Percentiles rank a stretch among this genome's conserved stretches.
Conservation (phyloP, 2,797 vertebrate species). For the Peromyscus attwateri region DNA sequence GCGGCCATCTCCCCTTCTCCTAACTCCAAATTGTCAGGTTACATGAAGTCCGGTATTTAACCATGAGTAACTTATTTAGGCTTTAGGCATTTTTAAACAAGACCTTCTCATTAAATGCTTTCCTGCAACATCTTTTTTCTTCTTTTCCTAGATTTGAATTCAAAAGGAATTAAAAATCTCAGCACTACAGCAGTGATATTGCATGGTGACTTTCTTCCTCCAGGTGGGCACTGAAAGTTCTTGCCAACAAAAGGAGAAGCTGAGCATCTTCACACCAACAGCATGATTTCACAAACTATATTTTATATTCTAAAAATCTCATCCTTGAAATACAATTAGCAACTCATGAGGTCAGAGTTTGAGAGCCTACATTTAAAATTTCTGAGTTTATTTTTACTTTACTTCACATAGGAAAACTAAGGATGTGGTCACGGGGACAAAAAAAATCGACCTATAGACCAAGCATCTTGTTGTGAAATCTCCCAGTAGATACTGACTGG, state of each 20-base stretch:
- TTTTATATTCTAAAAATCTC: slow-evolving; percentile 3
- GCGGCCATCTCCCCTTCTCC: slow-evolving; percentile 75
- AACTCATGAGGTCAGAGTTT: background rate
- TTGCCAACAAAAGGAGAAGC: slow-evolving; percentile 1
- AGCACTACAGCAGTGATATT: background rate
- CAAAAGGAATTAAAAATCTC: slow-evolving; percentile 48
- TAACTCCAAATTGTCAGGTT: slow-evolving; percentile 59
- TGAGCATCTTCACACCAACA: background rate
- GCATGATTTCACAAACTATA: background rate
- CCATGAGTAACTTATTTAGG: slow-evolving; percentile 66
- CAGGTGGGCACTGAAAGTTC: background rate
- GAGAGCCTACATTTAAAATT: background rate
- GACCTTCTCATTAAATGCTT: slow-evolving; percentile 77
- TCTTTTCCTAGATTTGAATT: slow-evolving; percentile 74
- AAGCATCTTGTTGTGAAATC: background rate
- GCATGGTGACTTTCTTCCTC: background rate
- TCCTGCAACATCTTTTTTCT: slow-evolving; percentile 66
- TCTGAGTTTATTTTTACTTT: slow-evolving; percentile 1
- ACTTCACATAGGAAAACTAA: background rate
- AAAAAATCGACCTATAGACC: background rate
- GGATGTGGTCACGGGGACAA: background rate
- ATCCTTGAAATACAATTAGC: slow-evolving; percentile 34
- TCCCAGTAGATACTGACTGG: background rate
- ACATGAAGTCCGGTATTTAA: slow-evolving; percentile 73
- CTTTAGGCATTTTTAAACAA: slow-evolving; percentile 74